Conservation (phyloP, 2,888 invertebrate species). For the Agrochola litura region DNA sequence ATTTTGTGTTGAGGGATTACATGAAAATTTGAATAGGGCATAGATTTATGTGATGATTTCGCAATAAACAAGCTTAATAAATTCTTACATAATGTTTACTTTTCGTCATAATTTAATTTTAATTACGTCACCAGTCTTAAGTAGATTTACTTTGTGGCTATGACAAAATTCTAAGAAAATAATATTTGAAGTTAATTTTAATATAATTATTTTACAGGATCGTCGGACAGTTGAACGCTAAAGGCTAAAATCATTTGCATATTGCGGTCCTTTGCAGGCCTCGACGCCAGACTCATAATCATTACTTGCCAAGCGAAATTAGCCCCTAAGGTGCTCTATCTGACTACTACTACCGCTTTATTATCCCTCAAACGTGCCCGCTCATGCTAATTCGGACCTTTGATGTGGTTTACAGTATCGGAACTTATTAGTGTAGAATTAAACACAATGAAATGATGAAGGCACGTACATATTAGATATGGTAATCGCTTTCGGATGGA, state of each 20-base stretch:
- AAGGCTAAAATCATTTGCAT: slow-evolving; percentile 89
- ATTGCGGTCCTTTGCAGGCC: slow-evolving; percentile 82
- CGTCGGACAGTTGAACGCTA: slow-evolving; percentile 73
- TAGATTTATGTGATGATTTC: not conserved
- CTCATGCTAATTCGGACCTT: slow-evolving; percentile 88
- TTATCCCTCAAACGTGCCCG: slow-evolving; percentile 87
- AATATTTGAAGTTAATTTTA: slow-evolving; percentile 51
- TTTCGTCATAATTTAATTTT: not conserved
- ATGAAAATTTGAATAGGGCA: not conserved
- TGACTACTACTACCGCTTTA: slow-evolving; percentile 85
- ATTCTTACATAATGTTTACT: not conserved
- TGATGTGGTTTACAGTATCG: slow-evolving; percentile 84
- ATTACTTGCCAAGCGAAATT: slow-evolving; percentile 87
- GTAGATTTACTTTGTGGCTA: slow-evolving; percentile 11
- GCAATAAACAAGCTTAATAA: not conserved
- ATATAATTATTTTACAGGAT: slow-evolving; percentile 61
- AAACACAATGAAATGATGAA: slow-evolving; percentile 63
- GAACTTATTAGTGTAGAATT: slow-evolving; percentile 71
- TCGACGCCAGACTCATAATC: slow-evolving; percentile 84
- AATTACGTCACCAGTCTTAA: slow-evolving; percentile 11
- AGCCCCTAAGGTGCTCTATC: slow-evolving; percentile 88
- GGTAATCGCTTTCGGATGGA: slow-evolving; percentile 57
- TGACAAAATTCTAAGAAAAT: slow-evolving; percentile 47
- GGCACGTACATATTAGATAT: slow-evolving; percentile 64
- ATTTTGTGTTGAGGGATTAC: not conserved